phyloP scores from a whole-genome alignment of 2,888 invertebrate species.

The Mythimna impura region DNA sequence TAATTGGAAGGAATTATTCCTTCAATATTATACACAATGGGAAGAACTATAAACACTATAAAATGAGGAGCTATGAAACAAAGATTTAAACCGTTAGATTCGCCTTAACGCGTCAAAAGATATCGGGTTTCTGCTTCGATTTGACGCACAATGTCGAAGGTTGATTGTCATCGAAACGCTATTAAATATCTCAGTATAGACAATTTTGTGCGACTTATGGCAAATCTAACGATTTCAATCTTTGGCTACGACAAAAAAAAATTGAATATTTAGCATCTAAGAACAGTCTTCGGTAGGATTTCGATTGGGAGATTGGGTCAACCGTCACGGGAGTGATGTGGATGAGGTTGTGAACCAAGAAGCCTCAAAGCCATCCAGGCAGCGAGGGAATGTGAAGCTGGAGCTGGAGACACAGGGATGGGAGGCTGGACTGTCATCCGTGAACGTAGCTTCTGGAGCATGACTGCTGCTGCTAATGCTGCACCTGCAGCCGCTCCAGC shows the following conservation, averaged over 20 bases:
- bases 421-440: constrained; percentile 91
- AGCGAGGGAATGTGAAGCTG: constrained; percentile 92
- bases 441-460: constrained; percentile 95
- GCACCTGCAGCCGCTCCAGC: constrained; percentile 97
- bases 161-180: no score
- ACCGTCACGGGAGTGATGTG: constrained; percentile 80
- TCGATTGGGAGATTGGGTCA: constrained; percentile 63
- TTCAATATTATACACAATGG: constrained; percentile 59
- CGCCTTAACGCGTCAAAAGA: neutral
- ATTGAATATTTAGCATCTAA: constrained; percentile 66
- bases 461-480: constrained; percentile 95
- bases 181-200: neutral
- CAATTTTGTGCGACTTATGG: no score
- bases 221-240: neutral
- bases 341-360: constrained; percentile 87
- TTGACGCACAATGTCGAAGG: neutral
- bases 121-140: neutral
- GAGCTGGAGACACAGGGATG: constrained; percentile 83
- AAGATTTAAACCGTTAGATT: constrained; percentile 2
- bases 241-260: constrained; percentile 42
- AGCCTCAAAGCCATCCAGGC: constrained; percentile 94
- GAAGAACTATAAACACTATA: constrained; percentile 34
- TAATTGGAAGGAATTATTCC: constrained; percentile 57
- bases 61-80: constrained; percentile 42
- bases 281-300: constrained; percentile 72